Base-by-base conservation (phyloP, 2,113 vertebrate species). In the Anser cygnoides region DNA sequence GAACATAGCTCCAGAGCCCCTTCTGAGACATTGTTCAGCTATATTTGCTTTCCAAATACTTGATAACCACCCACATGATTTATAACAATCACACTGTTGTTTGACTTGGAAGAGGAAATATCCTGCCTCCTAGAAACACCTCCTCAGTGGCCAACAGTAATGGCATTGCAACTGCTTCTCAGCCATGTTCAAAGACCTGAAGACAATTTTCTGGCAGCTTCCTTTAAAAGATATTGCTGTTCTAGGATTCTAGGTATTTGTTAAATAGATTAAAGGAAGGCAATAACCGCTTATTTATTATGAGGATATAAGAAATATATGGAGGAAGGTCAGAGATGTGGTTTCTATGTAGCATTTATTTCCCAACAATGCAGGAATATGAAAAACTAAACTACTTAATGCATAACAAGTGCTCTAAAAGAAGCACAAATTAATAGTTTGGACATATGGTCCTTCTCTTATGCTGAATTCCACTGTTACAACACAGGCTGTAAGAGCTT, bases 11-110 rank as follows among this genome's bases (percentile, higher is more conserved):
- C 57, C 55, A 2, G 10, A 55, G 9, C 20, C 9, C 10, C 28
- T 29, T 43, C 78, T 65, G 37, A 55, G 28, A 55, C 9, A 2
- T 49, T 25, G 43, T 50, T 20, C n/a, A 43, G 18, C 31, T 44
- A 15, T 37, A 13, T 15, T 43, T 39, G 61, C 26, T 70, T 31
- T 37, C 29, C 35, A 18, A 43, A 63, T 33, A 23, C 6, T 37
- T 57, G 41, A 26, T 33, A 28, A 8, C 29, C 26, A 26, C 19
- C 29, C 41, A 55, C 35, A 25, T 35, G 41, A 37, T 20, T 16
- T 22, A 7, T 7, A 43, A 46, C 26, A 35, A 37, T 63, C n/a
- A 55, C 0, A 0, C 7, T 44, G 62, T 1, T 85, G 7, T 54
- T 77, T 54, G 13, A 37, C 31, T 67, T 39, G 28, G 33, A 70